These are phyloP conservation scores for Drosophila littoralis DNA, from an alignment of 1,140 invertebrate species.

Conservation along the genomic window DNA sequence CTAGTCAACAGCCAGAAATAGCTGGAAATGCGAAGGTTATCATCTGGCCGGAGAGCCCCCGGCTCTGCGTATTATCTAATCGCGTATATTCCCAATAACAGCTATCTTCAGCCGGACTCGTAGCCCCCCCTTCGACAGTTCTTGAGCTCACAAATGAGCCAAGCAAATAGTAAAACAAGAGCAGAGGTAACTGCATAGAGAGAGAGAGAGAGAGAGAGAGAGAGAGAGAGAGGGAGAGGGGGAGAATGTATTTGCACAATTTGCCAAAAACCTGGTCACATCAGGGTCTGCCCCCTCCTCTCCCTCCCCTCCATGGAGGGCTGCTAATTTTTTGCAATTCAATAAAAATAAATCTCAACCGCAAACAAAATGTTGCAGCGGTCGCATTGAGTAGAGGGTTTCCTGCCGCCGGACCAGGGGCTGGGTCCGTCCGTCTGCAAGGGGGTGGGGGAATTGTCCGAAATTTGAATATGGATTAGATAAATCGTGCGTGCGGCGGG, in stretches of 20 bases:
- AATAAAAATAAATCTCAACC: conserved; percentile 79
- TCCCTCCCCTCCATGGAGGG: not conserved
- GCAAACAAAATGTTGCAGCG: conserved; percentile 68
- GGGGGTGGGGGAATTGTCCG: conserved; percentile 36
- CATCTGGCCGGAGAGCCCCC: not conserved
- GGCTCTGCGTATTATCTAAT: conserved; percentile 36
- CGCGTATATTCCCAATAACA: conserved; percentile 17
- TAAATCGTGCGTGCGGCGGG: conserved; percentile 68
- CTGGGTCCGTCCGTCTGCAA: no score
- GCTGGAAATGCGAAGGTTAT: not conserved
- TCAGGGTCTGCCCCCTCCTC: not conserved
- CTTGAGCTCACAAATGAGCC: conserved; percentile 26
- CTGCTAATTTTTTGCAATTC: conserved; percentile 65
- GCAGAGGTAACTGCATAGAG: not conserved
- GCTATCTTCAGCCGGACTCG: not conserved
- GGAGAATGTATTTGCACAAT: conserved; percentile 35
- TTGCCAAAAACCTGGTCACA: conserved; percentile 21
- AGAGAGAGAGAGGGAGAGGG: not conserved
- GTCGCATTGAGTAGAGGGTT: conserved; percentile 23
- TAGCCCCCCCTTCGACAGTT: not conserved
- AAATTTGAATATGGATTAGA: conserved; percentile 81
- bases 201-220: not conserved
- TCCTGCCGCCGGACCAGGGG: not conserved
- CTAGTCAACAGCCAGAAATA: conserved; percentile 15
- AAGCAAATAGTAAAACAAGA: conserved; percentile 13